Percentiles rank a stretch among this genome's conserved stretches.
These are phyloP conservation scores for Gymnodraco acuticeps DNA, from an alignment of 2,797 vertebrate species.

Conservation along the genomic window DNA sequence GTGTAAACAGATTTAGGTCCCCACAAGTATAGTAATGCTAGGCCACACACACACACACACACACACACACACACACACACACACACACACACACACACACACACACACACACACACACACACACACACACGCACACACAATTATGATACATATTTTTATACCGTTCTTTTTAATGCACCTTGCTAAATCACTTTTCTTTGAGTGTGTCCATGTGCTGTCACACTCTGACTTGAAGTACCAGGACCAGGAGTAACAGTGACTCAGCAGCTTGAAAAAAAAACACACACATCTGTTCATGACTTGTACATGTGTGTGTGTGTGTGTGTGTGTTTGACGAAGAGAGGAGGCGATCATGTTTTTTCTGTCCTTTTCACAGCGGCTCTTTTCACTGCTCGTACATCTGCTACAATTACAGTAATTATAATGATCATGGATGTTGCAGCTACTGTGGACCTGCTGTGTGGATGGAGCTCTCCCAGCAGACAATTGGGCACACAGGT, in stretches of 20 bases:
- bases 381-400: neutral
- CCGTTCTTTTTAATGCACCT: constrained; percentile 21
- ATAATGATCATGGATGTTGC: neutral
- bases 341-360: neutral
- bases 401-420: constrained; percentile 23
- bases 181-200: constrained; percentile 16
- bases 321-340: constrained; percentile 1
- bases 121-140: neutral
- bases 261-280: constrained; percentile 46
- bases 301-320: constrained; percentile 16
- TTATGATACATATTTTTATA: constrained; percentile 15
- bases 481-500: too few relatives aligned
- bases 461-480: neutral
- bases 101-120: constrained; percentile 21
- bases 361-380: neutral
- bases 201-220: constrained; percentile 2
- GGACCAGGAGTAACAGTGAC: constrained; percentile 43
- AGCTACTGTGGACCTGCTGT: neutral
- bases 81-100: constrained; percentile 20
- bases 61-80: constrained; percentile 10
- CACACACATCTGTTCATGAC: constrained; percentile 43
- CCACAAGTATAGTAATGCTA: too few relatives aligned
- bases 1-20: too few relatives aligned
- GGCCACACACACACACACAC: too few relatives aligned
- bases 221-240: constrained; percentile 25